Percentiles rank a stretch among this genome's conserved stretches.
Conservation (phyloP, 2,797 vertebrate species). For the Odontamblyopus rebecca region DNA sequence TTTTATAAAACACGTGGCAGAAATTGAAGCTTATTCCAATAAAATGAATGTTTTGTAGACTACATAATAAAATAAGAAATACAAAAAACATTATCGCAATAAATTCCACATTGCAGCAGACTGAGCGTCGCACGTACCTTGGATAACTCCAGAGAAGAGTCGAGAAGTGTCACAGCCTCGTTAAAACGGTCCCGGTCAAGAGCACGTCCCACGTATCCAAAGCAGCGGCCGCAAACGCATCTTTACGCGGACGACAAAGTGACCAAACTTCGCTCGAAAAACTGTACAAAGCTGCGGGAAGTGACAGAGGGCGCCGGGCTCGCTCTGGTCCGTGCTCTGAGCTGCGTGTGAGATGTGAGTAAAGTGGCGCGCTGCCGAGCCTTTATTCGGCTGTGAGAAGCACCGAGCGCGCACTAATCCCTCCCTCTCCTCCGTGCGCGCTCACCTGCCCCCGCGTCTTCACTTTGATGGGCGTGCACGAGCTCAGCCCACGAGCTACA, state of each 20-base stretch:
- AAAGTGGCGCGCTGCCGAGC: slow-evolving; percentile 61
- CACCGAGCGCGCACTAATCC: slow-evolving; percentile 55
- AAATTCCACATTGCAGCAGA: neutral
- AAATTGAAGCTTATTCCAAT: neutral
- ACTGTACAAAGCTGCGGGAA: slow-evolving; percentile 17
- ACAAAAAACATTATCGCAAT: neutral
- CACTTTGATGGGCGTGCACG: slow-evolving; percentile 75
- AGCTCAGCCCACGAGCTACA: slow-evolving; percentile 71
- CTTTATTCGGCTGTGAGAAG: slow-evolving; percentile 73
- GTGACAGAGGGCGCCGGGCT: neutral
- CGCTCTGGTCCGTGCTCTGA: slow-evolving; percentile 5
- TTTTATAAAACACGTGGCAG: neutral
- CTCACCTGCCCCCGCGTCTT: slow-evolving; percentile 42
- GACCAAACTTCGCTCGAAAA: neutral
- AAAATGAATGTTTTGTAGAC: neutral
- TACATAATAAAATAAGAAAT: neutral
- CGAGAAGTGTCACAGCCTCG: slow-evolving; percentile 41
- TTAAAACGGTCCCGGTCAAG: slow-evolving; percentile 34
- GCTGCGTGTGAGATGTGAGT: slow-evolving; percentile 55
- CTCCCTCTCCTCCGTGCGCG: slow-evolving; percentile 31
- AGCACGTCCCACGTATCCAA: slow-evolving; percentile 28
- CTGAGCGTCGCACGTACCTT: slow-evolving; percentile 45
- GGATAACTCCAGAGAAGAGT: slow-evolving; percentile 39
- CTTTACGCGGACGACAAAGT: slow-evolving; percentile 17
- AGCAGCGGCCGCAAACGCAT: slow-evolving; percentile 30